Evolutionary conservation across 2,888 invertebrate genomes (phyloP).

Genomic region (Thysanoteuthis rhombus): DNA sequence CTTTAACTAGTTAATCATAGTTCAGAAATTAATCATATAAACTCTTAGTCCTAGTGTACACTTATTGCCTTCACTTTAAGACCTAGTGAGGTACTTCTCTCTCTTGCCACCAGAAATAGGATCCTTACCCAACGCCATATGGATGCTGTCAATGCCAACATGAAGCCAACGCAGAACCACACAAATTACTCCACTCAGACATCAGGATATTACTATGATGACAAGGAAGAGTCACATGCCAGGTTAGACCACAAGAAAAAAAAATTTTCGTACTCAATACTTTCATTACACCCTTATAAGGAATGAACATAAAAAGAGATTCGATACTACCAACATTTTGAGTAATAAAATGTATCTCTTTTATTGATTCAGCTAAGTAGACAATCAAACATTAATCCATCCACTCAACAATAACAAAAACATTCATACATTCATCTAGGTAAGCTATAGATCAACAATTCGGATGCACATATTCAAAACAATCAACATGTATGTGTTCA

Average conservation of each 20-base stretch:
- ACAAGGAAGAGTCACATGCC: conserved; percentile 61
- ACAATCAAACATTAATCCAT: no score
- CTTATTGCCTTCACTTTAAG: no score
- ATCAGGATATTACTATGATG: conserved; percentile 55
- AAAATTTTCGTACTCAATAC: no score
- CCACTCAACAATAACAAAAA: no score
- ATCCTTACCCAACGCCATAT: conserved; percentile 57
- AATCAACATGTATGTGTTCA: no score
- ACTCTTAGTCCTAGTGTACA: neutral
- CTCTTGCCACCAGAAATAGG: conserved; percentile 46
- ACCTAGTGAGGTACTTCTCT: neutral
- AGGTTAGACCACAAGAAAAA: conserved; percentile 42
- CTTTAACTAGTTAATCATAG: neutral
- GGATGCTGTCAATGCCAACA: conserved; percentile 51
- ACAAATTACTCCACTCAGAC: conserved; percentile 58
- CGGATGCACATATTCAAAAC: no score
- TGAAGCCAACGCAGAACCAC: conserved; percentile 57
- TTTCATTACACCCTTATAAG: neutral
- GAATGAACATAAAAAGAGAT: neutral
- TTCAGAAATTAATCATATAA: neutral
- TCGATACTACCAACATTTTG: neutral
- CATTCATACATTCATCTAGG: no score
- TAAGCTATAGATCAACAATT: no score
- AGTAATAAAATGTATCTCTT: no score
- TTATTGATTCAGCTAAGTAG: no score